Conservation (phyloP, 1,140 invertebrate genomes). For the Ceratina japonica region DNA sequence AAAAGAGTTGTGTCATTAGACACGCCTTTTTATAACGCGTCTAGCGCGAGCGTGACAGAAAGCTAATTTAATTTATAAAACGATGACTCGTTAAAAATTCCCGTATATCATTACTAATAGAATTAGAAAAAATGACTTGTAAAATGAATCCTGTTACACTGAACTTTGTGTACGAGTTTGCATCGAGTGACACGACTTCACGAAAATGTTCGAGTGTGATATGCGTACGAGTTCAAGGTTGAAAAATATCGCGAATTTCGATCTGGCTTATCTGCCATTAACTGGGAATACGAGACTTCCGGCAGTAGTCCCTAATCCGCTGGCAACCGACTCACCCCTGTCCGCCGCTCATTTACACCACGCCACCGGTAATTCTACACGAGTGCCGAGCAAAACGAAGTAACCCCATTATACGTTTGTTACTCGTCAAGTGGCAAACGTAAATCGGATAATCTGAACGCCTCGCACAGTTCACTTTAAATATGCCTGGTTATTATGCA, state of each 20-base stretch:
- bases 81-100: neutral
- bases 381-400: conserved; percentile 38
- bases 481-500: too few relatives aligned
- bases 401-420: conserved; percentile 29
- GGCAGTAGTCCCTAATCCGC: conserved; percentile 20
- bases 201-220: neutral
- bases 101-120: too few relatives aligned
- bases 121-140: too few relatives aligned
- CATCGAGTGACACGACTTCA: neutral
- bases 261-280: conserved; percentile 2
- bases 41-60: neutral
- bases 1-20: conserved; percentile 8
- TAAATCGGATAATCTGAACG: conserved; percentile 29
- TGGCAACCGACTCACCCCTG: conserved; percentile 31
- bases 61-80: too few relatives aligned
- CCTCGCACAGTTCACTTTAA: too few relatives aligned
- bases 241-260: conserved; percentile 16
- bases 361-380: conserved; percentile 35
- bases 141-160: too few relatives aligned
- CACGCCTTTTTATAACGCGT: conserved; percentile 4
- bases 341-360: conserved; percentile 42
- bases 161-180: neutral
- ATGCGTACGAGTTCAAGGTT: neutral
- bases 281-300: conserved; percentile 26
- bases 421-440: conserved; percentile 22